These are phyloP conservation scores for Enteromius anoplus DNA, from an alignment of 2,797 vertebrate species.

Conservation along the genomic window DNA sequence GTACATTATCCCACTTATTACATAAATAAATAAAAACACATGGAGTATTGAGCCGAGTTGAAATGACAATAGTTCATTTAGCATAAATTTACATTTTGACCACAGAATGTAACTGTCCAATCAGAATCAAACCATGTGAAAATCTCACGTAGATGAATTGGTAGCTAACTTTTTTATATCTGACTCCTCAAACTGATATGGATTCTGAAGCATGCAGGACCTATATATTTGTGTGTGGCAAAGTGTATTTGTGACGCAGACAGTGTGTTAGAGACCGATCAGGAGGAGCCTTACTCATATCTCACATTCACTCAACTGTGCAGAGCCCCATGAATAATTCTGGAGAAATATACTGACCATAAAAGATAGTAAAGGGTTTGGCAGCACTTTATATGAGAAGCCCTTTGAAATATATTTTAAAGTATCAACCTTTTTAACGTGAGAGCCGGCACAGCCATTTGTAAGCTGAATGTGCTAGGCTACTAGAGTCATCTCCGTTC, in stretches of 20 bases:
- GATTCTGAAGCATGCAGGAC: slow-evolving; percentile 7
- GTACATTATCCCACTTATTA: not conserved
- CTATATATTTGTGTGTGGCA: slow-evolving; percentile 33
- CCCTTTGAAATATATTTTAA: not conserved
- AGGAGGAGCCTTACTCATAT: slow-evolving; percentile 24
- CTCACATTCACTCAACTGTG: slow-evolving; percentile 34
- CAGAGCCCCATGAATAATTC: slow-evolving; percentile 26
- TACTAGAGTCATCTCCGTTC: not conserved
- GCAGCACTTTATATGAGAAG: not conserved
- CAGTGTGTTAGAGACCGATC: slow-evolving; percentile 1
- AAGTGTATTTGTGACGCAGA: slow-evolving; percentile 26
- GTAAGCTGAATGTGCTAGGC: not conserved
- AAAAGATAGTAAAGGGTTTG: slow-evolving; percentile 1
- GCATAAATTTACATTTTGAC: not conserved
- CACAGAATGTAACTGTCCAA: not conserved
- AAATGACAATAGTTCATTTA: not conserved
- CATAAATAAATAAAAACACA: not conserved
- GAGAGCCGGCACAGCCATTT: not conserved
- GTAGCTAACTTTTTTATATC: slow-evolving; percentile 7
- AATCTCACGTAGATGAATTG: not conserved
- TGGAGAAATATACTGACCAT: slow-evolving; percentile 2
- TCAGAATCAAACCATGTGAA: not conserved
- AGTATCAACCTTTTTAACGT: not conserved
- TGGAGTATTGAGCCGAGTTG: not conserved
- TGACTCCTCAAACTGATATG: slow-evolving; percentile 19